Base-by-base conservation (phyloP, 2,113 vertebrate genomes). In the Orycteropus afer region DNA sequence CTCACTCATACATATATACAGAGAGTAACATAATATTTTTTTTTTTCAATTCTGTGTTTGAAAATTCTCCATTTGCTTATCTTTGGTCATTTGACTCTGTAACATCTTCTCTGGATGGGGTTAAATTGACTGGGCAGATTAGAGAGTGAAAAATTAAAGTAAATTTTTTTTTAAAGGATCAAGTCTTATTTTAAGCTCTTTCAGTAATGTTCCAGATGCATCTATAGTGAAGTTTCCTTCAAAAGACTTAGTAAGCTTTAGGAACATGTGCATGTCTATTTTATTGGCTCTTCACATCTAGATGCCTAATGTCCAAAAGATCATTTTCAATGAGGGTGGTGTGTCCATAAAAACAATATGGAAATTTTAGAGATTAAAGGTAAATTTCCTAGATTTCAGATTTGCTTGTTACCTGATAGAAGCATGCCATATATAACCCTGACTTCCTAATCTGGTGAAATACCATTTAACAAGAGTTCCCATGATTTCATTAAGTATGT, bases 21-120 rank as follows among this genome's bases (percentile, higher is more conserved):
- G 61, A 82, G 71, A 49, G 7, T 42, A 22, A 37, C 32, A 80
- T 67, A n/a, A 47, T 29, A 91, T 57, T 34, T 34, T 34, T 34
- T 53, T 32, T 42, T 87, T 79, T 2, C 6, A 92, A 71, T 51
- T 23, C 6, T 79, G 27, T 55, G 8, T 91, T 93, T 94, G 22
- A 42, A 89, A 92, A 80, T 1, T 65, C 90, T 76, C n/a, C 4
- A 42, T 86, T 82, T 87, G 22, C 23, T 91, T 78, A 86, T 25
- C 2, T 84, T 96, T 87, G 40, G 18, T 61, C 59, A 63, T 85
- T 67, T 96, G 7, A 81, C 83, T 90, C 23, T 96, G 32, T 71
- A 89, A 88, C 45, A 91, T 59, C 59, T 85, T 55, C 78, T 91
- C 40, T 86, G 49, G 22, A 34, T 76, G 5, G 93, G 10, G 6